Percentiles rank a stretch among this genome's conserved stretches.
These are phyloP conservation scores for Dastarcus helophoroides DNA, from an alignment of 2,888 invertebrate species.

Conservation along the genomic window DNA sequence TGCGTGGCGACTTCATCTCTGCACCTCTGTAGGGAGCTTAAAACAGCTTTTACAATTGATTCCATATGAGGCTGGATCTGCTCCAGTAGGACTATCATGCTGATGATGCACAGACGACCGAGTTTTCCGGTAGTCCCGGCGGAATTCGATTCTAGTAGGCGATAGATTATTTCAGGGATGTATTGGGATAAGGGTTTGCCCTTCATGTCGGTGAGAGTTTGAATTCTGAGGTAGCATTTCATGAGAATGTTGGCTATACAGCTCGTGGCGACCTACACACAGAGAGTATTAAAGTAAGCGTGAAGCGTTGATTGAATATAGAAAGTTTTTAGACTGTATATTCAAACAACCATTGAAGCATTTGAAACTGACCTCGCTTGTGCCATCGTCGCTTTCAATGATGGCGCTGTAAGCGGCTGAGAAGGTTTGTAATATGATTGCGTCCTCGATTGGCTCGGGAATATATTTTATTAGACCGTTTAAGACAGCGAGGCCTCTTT, in stretches of 20 bases:
- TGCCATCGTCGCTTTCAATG: constrained; percentile 10
- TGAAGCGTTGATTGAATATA: no score
- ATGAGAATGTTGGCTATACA: constrained; percentile 13
- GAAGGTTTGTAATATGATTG: constrained; percentile 16
- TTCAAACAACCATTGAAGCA: no score
- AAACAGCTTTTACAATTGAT: constrained; percentile 16
- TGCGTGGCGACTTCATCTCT: constrained; percentile 9
- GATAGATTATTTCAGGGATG: constrained; percentile 14
- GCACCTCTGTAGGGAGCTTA: constrained; percentile 15
- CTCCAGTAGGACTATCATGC: constrained; percentile 17
- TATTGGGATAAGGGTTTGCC: constrained; percentile 14
- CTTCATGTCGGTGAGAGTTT: constrained; percentile 12
- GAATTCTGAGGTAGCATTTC: constrained; percentile 11
- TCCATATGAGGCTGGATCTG: constrained; percentile 17
- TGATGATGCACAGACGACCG: constrained; percentile 16
- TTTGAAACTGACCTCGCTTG: no score
- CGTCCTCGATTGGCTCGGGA: constrained; percentile 14
- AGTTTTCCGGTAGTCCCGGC: constrained; percentile 13
- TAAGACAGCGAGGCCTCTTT: constrained; percentile 17
- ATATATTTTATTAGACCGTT: constrained; percentile 16
- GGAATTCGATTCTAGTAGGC: constrained; percentile 11
- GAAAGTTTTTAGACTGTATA: no score
- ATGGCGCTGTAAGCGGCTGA: constrained; percentile 11
- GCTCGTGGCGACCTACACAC: constrained; percentile 15
- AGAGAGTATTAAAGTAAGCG: no score